Evolutionary conservation across 2,888 invertebrate species (phyloP).

Genomic region (Callosobruchus maculatus): DNA sequence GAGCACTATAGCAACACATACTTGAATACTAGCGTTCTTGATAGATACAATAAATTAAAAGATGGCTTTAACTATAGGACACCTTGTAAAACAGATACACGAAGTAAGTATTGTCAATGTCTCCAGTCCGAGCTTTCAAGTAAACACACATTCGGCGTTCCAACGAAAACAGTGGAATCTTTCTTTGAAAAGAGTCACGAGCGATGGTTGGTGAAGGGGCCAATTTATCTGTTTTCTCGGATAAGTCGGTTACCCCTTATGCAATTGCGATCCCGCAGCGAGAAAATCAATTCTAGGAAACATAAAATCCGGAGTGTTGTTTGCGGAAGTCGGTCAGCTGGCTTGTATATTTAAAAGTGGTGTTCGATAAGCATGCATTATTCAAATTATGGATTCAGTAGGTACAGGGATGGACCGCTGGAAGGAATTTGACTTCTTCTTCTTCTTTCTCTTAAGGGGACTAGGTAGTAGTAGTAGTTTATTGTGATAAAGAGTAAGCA

Average conservation of each 20-base stretch:
- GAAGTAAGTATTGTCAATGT: too few relatives aligned
- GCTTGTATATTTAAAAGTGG: not conserved
- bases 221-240: not conserved
- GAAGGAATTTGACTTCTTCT: too few relatives aligned
- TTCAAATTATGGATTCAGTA: not conserved
- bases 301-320: not conserved
- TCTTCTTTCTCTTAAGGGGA: too few relatives aligned
- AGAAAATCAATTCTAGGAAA: not conserved
- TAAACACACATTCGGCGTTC: not conserved
- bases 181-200: not conserved
- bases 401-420: not conserved
- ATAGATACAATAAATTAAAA: too few relatives aligned
- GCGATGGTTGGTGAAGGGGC: not conserved
- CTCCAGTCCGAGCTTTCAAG: not conserved
- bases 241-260: not conserved
- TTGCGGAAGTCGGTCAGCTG: not conserved
- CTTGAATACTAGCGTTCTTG: too few relatives aligned
- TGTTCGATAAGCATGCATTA: not conserved
- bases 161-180: not conserved
- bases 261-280: not conserved
- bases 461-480: too few relatives aligned
- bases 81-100: too few relatives aligned
- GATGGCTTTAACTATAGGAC: too few relatives aligned
- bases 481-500: too few relatives aligned
- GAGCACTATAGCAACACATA: too few relatives aligned